phyloP scores from a whole-genome alignment of 2,797 vertebrate species.

The Acridotheres tristis region DNA sequence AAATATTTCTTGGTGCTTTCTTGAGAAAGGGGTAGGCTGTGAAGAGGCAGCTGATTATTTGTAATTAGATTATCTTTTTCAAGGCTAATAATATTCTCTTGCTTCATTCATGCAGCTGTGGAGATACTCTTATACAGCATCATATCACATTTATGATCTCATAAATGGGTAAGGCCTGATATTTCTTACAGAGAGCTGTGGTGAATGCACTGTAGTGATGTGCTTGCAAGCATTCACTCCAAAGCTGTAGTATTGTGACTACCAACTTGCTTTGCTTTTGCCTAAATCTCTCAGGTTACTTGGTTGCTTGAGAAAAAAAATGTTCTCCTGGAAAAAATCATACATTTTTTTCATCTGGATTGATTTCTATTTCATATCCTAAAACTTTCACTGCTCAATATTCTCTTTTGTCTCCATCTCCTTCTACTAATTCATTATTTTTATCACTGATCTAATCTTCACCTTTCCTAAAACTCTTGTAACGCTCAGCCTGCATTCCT shows the following conservation, averaged over 20 bases:
- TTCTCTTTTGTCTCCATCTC: not conserved
- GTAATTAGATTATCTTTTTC: not conserved
- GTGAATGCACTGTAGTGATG: not conserved
- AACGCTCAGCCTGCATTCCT: not conserved
- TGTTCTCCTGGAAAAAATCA: not conserved
- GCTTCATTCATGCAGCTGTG: slow-evolving; percentile 83
- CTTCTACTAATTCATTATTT: not conserved
- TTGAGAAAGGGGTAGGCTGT: not conserved
- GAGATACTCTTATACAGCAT: slow-evolving; percentile 93
- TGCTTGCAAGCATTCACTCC: not conserved
- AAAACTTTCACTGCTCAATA: not conserved
- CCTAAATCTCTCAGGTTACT: not conserved
- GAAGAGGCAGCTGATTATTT: not conserved
- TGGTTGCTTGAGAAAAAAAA: not conserved
- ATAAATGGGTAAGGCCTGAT: slow-evolving; percentile 80
- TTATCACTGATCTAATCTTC: not conserved
- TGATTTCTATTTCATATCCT: not conserved
- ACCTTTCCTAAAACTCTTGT: not conserved
- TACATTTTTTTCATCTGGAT: not conserved
- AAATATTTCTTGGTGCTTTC: not conserved
- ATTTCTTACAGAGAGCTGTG: not conserved
- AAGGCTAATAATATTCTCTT: slow-evolving; percentile 26
- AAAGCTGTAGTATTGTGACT: not conserved
- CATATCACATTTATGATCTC: slow-evolving; percentile 89
- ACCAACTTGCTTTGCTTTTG: slow-evolving; percentile 17